Evolutionary conservation across 1,140 invertebrate genomes (phyloP).

Genomic region (Cylas formicarius): DNA sequence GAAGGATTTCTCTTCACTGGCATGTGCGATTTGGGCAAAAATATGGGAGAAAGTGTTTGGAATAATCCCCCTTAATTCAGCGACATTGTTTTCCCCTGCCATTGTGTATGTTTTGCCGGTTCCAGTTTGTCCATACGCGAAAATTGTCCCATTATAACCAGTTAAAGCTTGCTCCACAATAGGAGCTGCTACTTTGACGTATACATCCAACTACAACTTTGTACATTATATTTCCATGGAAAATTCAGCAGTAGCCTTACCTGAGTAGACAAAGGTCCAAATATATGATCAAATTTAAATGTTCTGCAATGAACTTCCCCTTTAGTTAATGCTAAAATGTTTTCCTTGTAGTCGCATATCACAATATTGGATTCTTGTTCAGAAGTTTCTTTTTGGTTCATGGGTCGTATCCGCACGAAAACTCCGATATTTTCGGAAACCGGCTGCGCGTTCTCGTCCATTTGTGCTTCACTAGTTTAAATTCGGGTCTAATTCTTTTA

Average conservation of each 20-base stretch:
- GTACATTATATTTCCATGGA: background rate
- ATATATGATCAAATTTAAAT: constrained; percentile 92
- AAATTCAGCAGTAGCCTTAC: too few relatives aligned
- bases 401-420: constrained; percentile 79
- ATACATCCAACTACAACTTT: constrained; percentile 68
- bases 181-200: constrained; percentile 89
- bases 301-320: constrained; percentile 55
- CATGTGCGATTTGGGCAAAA: constrained; percentile 84
- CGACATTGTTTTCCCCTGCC: constrained; percentile 76
- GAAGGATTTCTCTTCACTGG: constrained; percentile 71
- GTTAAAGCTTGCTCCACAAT: constrained; percentile 90
- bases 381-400: constrained; percentile 71
- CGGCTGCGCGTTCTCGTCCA: constrained; percentile 4
- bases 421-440: constrained; percentile 65
- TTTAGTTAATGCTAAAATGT: constrained; percentile 56
- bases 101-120: constrained; percentile 96
- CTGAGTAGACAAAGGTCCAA: constrained; percentile 79
- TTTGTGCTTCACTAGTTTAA: too few relatives aligned
- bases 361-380: constrained; percentile 63
- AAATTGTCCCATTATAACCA: constrained; percentile 94
- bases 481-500: too few relatives aligned
- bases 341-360: constrained; percentile 66
- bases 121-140: constrained; percentile 96
- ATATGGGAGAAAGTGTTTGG: constrained; percentile 96
- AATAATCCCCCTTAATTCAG: constrained; percentile 87